Percentiles rank a stretch among this genome's conserved stretches.
These are phyloP conservation scores for Bombyx mandarina DNA, from an alignment of 1,140 invertebrate species.

Conservation along the genomic window DNA sequence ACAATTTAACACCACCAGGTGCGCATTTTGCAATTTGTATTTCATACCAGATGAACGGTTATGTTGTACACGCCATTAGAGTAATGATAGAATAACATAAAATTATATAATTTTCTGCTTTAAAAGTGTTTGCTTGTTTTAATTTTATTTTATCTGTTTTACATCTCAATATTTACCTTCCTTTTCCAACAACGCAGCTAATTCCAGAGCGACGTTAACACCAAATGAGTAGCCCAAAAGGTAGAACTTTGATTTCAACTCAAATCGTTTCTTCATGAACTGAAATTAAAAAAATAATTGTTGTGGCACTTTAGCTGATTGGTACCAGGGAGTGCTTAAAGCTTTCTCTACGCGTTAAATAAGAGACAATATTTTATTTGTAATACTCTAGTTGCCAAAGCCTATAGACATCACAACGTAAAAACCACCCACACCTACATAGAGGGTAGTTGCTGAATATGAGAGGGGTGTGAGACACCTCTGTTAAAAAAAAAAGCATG, in stretches of 20 bases:
- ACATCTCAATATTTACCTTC: slow-evolving; percentile 7
- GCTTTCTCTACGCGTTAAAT: too few relatives aligned
- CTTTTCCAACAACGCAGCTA: slow-evolving; percentile 9
- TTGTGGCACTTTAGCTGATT: background rate
- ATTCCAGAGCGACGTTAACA: slow-evolving; percentile 10
- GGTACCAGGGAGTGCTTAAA: too few relatives aligned
- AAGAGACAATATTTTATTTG: too few relatives aligned
- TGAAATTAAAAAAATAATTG: slow-evolving; percentile 3
- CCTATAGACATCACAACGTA: too few relatives aligned
- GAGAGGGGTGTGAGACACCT: too few relatives aligned
- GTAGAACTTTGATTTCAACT: slow-evolving; percentile 14
- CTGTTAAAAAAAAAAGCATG: too few relatives aligned
- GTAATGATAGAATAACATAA: background rate
- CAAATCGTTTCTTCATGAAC: slow-evolving; percentile 12
- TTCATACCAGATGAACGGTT: background rate
- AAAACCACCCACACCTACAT: too few relatives aligned
- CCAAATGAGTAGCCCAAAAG: slow-evolving; percentile 11
- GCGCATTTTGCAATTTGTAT: background rate
- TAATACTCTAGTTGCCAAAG: too few relatives aligned
- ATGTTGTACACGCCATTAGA: background rate
- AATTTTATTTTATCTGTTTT: background rate
- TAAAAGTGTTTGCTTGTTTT: too few relatives aligned
- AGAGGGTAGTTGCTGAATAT: too few relatives aligned
- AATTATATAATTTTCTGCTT: background rate
- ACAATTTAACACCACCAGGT: too few relatives aligned